Percentiles rank a stretch among this genome's conserved stretches.
Evolutionary conservation across 2,888 invertebrate genomes (phyloP).

Genomic region (Eueremaeus valkanovi): DNA sequence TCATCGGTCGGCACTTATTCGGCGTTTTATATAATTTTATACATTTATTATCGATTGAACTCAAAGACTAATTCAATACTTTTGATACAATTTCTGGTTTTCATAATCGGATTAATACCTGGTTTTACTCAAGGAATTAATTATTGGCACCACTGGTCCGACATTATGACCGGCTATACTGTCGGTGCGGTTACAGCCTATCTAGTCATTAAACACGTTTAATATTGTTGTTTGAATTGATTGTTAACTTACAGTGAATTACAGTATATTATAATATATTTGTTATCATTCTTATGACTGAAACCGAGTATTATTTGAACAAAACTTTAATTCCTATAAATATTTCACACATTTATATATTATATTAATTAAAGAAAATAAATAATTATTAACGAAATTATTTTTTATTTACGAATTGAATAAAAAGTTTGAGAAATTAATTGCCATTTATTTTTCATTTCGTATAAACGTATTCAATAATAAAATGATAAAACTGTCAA

Average conservation of each 20-base stretch:
- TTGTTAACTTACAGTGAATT: constrained; percentile 8
- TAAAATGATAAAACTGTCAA: no score
- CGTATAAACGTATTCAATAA: no score
- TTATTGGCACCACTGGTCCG: constrained; percentile 35
- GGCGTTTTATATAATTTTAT: constrained; percentile 10
- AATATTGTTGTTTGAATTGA: not conserved
- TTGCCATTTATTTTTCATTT: no score
- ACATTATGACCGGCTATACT: constrained; percentile 12
- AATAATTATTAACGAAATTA: no score
- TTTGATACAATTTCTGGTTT: not conserved
- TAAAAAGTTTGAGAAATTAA: no score
- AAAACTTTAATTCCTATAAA: no score
- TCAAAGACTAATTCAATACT: not conserved
- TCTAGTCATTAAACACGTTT: constrained; percentile 43
- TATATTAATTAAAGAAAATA: no score
- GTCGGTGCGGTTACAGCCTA: constrained; percentile 22
- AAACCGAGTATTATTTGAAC: no score
- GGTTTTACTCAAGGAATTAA: constrained; percentile 26
- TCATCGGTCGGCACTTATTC: constrained; percentile 36
- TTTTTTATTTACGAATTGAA: no score
- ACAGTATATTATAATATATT: no score
- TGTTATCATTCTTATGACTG: no score
- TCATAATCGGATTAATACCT: constrained; percentile 8
- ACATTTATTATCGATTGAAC: constrained; percentile 1
- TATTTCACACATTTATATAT: no score